Evolutionary conservation across 2,888 invertebrate genomes (phyloP).

Genomic region (Autographa pulchrina): DNA sequence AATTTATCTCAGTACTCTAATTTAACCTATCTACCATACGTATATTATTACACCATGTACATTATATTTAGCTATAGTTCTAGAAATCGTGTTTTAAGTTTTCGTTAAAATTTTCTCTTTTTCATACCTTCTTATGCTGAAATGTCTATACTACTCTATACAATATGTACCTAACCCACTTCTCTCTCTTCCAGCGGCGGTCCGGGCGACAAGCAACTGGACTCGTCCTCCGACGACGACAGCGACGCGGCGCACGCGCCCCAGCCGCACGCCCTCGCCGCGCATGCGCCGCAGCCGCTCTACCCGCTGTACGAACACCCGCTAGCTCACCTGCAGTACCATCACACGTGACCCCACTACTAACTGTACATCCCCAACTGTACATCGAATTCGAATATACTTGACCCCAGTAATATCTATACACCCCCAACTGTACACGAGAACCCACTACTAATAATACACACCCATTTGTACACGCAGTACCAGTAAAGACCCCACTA

Average conservation of each 20-base stretch:
- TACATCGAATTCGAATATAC: too few species aligned
- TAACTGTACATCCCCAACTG: too few species aligned
- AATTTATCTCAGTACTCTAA: neutral
- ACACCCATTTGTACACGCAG: constrained; percentile 56
- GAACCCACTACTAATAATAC: too few species aligned
- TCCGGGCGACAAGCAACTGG: constrained; percentile 82
- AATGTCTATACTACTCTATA: too few species aligned
- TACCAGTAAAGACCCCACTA: constrained; percentile 79
- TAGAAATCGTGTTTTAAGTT: too few species aligned
- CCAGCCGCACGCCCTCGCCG: constrained; percentile 62
- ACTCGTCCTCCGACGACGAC: constrained; percentile 85
- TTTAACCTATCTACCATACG: neutral
- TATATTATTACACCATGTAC: too few species aligned
- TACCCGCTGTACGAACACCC: constrained; percentile 85
- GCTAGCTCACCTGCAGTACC: constrained; percentile 83
- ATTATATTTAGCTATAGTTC: too few species aligned
- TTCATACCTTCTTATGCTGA: too few species aligned
- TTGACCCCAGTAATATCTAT: too few species aligned
- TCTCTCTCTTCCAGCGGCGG: constrained; percentile 74
- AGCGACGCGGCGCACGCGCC: constrained; percentile 77
- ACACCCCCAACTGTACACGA: too few species aligned
- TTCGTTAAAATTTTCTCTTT: too few species aligned
- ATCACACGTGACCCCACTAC: constrained; percentile 78
- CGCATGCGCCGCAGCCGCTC: constrained; percentile 77
- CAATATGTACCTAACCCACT: too few species aligned